A percentile compares a stretch with the other conserved stretches of the same genome.
These are phyloP conservation scores for Acrossocheilus wenchowensis DNA, from an alignment of 2,797 vertebrate genomes.

Conservation along the genomic window DNA sequence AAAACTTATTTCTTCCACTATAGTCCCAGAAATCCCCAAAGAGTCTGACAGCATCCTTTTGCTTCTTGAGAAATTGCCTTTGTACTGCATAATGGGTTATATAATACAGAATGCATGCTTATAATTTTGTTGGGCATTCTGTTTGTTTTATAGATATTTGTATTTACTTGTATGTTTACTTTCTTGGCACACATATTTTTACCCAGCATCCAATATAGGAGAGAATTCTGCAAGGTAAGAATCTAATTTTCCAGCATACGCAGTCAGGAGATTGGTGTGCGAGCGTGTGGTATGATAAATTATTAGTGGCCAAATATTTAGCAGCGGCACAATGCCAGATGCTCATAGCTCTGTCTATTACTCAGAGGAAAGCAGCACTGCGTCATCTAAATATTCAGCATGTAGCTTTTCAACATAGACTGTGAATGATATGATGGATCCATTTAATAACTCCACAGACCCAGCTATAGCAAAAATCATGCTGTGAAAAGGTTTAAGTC, in stretches of 20 bases:
- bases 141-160: constrained; percentile 15
- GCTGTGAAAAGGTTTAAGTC: background rate
- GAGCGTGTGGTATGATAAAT: constrained; percentile 15
- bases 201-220: constrained; percentile 19
- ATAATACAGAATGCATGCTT: background rate
- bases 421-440: constrained; percentile 18
- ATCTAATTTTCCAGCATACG: constrained; percentile 33
- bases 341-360: background rate
- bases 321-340: constrained; percentile 17
- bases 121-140: background rate
- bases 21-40: background rate
- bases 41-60: constrained; percentile 50
- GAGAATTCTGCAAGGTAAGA: background rate
- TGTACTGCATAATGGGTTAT: constrained; percentile 64
- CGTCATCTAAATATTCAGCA: constrained; percentile 32
- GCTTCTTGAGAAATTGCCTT: constrained; percentile 50
- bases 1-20: constrained; percentile 46
- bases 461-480: background rate
- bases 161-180: background rate
- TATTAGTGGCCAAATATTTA: constrained; percentile 6
- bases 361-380: constrained; percentile 14
- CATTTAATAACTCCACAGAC: background rate
- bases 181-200: background rate
- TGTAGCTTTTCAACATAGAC: background rate
- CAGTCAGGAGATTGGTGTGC: constrained; percentile 29